phyloP scores from a whole-genome alignment of 2,113 vertebrate genomes.

The Zootoca vivipara region DNA sequence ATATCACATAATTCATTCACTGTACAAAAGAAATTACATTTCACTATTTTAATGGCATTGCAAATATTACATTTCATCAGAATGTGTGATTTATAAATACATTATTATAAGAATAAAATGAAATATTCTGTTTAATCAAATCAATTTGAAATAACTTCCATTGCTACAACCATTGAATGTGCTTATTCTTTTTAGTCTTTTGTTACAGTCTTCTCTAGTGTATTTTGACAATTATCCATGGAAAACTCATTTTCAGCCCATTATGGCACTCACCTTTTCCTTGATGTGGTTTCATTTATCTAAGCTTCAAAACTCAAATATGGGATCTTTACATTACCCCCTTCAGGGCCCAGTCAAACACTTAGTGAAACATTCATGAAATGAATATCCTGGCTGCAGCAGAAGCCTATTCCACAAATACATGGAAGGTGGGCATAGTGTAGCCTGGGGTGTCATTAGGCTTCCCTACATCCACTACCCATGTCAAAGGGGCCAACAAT shows the following conservation, averaged over 20 bases:
- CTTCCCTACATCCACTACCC: background rate
- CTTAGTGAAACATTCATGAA: background rate
- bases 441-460: background rate
- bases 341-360: fast-evolving
- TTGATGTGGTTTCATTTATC: background rate
- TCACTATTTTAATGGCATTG: slow-evolving; percentile 58
- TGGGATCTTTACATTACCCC: background rate
- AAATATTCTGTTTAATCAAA: slow-evolving; percentile 69
- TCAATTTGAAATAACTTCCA: slow-evolving; percentile 41
- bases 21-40: slow-evolving; percentile 68
- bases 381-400: background rate
- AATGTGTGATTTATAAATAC: slow-evolving; percentile 61
- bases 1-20: slow-evolving; percentile 53
- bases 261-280: background rate
- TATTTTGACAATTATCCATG: fast-evolving
- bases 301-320: background rate
- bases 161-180: background rate
- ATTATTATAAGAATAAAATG: slow-evolving; percentile 69
- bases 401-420: background rate
- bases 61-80: slow-evolving; percentile 66
- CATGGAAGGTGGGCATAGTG: background rate
- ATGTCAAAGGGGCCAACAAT: background rate
- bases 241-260: fast-evolving
- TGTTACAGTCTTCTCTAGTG: background rate
- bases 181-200: slow-evolving; percentile 31